phyloP scores from a whole-genome alignment of 2,888 invertebrate genomes.

The Frankliniella fusca region DNA sequence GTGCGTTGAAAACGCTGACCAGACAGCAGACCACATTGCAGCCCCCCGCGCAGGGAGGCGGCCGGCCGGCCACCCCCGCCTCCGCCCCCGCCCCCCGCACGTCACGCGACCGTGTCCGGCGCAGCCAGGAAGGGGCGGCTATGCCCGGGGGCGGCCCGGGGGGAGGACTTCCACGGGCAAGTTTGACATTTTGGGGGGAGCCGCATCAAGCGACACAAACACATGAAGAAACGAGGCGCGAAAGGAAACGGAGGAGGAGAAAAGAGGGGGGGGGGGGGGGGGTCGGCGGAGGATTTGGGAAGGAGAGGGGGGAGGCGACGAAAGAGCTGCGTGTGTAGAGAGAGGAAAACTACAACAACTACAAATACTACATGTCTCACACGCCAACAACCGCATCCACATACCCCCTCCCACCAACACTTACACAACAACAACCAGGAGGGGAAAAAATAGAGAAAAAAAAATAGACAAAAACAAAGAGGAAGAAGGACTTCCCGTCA shows the following conservation, averaged over 20 bases:
- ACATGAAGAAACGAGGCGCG: not conserved
- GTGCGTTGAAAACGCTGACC: too few relatives aligned
- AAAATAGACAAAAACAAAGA: not conserved
- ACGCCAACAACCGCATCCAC: too few relatives aligned
- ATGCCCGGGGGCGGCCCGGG: not conserved
- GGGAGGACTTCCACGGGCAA: not conserved
- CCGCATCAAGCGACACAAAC: constrained; percentile 12
- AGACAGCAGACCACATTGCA: too few relatives aligned
- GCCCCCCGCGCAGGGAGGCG: too few relatives aligned
- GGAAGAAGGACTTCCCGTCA: not conserved
- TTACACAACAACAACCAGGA: not conserved
- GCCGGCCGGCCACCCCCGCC: too few relatives aligned
- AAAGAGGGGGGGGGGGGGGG: too few relatives aligned
- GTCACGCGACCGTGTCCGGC: not conserved
- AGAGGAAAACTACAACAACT: too few relatives aligned
- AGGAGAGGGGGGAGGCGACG: not conserved
- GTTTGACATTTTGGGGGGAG: constrained; percentile 20
- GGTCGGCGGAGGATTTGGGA: not conserved
- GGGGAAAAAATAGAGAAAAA: not conserved
- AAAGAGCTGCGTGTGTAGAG: too few relatives aligned
- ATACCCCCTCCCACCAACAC: not conserved
- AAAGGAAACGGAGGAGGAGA: too few relatives aligned
- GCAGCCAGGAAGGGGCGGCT: not conserved
- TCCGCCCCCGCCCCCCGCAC: not conserved
- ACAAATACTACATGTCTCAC: too few relatives aligned